phyloP scores from a whole-genome alignment of 1,140 invertebrate genomes.

The Drosophila sp. region DNA sequence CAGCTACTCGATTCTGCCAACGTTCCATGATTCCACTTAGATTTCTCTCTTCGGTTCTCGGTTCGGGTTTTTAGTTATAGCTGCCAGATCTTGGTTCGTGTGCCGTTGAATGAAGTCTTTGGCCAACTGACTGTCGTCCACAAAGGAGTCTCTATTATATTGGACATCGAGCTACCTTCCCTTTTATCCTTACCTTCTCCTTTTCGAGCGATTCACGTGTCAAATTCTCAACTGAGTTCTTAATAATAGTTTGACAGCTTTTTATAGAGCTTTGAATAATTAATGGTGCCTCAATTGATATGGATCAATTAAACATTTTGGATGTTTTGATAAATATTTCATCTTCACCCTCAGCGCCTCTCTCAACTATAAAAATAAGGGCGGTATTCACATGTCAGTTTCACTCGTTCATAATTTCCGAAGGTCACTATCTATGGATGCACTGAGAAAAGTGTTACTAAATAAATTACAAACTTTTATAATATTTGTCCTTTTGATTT shows the following conservation, averaged over 20 bases:
- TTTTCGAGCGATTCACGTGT: background rate
- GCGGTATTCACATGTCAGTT: constrained; percentile 24
- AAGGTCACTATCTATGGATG: background rate
- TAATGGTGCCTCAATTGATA: constrained; percentile 16
- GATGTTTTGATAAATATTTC: constrained; percentile 22
- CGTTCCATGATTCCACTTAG: constrained; percentile 85
- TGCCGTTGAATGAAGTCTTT: constrained; percentile 2
- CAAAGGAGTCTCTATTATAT: constrained; percentile 19
- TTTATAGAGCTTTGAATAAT: constrained; percentile 39
- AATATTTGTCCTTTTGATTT: too few species aligned
- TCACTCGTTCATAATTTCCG: constrained; percentile 4
- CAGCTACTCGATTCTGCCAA: constrained; percentile 86
- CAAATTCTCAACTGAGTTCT: constrained; percentile 30
- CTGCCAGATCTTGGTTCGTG: background rate
- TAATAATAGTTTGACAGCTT: constrained; percentile 15
- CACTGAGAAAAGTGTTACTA: background rate
- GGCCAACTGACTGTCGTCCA: constrained; percentile 13
- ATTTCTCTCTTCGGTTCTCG: too few species aligned
- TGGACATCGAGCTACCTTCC: background rate
- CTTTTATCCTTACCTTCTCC: background rate
- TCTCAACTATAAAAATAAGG: background rate
- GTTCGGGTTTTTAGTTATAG: too few species aligned
- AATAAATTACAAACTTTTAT: background rate
- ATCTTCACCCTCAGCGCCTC: too few species aligned
- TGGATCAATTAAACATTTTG: constrained; percentile 16